These are phyloP conservation scores for Neocrepidodera transversa DNA, from an alignment of 2,888 invertebrate species.

Conservation along the genomic window DNA sequence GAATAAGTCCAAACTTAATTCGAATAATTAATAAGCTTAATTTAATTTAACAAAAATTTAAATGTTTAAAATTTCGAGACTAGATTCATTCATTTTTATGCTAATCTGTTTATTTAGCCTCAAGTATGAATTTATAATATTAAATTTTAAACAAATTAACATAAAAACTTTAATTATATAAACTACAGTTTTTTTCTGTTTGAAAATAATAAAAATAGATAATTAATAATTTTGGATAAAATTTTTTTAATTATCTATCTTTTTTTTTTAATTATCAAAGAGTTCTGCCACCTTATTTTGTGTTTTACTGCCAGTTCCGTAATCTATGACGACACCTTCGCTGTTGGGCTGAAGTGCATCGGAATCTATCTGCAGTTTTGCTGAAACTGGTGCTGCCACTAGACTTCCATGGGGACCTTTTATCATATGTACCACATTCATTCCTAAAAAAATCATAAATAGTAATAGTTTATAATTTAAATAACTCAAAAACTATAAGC, in stretches of 20 bases:
- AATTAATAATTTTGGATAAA: too few species aligned
- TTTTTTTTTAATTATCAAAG: constrained; percentile 28
- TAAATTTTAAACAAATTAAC: constrained; percentile 22
- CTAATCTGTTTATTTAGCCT: constrained; percentile 26
- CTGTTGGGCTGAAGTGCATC: constrained; percentile 68
- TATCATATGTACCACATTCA: constrained; percentile 59
- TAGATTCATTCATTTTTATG: constrained; percentile 34
- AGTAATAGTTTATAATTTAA: too few species aligned
- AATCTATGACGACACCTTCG: constrained; percentile 67
- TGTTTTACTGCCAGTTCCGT: constrained; percentile 50
- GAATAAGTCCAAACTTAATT: constrained; percentile 1
- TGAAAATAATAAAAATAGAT: too few species aligned
- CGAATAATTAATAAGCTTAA: neutral
- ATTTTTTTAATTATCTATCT: too few species aligned
- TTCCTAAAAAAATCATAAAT: constrained; percentile 32
- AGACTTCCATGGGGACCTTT: constrained; percentile 66
- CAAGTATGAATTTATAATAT: constrained; percentile 18
- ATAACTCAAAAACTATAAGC: too few species aligned
- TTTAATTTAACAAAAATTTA: constrained; percentile 29
- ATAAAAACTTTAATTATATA: constrained; percentile 23
- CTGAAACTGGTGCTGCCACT: constrained; percentile 63
- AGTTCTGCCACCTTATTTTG: constrained; percentile 30
- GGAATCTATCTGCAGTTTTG: constrained; percentile 67
- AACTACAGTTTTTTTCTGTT: too few species aligned
- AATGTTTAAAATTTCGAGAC: constrained; percentile 27